Evolutionary conservation across 2,113 vertebrate species (phyloP), one percentile per base, ranked within the genome.

Genomic region (Neodontobutis hainanensis): DNA sequence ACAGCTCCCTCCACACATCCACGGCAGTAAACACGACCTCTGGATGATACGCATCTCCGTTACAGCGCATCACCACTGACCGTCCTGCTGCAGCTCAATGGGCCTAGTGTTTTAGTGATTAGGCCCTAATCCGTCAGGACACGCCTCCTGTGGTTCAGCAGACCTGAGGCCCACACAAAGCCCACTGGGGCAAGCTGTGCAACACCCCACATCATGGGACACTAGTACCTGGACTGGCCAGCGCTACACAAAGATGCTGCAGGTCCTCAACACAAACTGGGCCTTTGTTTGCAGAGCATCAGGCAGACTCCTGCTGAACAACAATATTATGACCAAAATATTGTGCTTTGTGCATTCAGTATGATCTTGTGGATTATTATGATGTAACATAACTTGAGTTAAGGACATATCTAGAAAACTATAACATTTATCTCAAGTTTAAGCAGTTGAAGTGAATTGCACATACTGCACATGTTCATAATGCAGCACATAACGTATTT

Each of bases 41-140:
- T 61, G 48, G 68, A 40, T 70, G 70, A 51, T 47, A 52, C 12
- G 8, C 40, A 10, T 15, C 70, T 53, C 58, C 0, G 34, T 70
- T 38, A 56, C 62, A 68, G 65, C 46, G 16, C 74, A 63, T 77
- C 69, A 68, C 68, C 75, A 27, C 3, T 56, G 75, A 63, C 63
- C 53, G 65, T 81, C 64, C 73, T 19, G 43, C 15, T 61, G 59
- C 43, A 36, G 67, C 75, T 88, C 66, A 88, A 60, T 68, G 70
- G 49, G 36, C 61, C 73, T 32, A 72, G 68, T 70, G 83, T 85
- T 78, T 80, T 38, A 60, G 55, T 8, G 59, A 82, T 75, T 45
- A 62, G 56, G 52, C 12, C 4, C 42, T 77, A 65, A 82, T 70
- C 51, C 53, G 7, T 3, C 8, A 11, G 50, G 62, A 59, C 51